These are phyloP conservation scores for Aphis craccivora DNA, from an alignment of 1,140 invertebrate species.

Conservation along the genomic window DNA sequence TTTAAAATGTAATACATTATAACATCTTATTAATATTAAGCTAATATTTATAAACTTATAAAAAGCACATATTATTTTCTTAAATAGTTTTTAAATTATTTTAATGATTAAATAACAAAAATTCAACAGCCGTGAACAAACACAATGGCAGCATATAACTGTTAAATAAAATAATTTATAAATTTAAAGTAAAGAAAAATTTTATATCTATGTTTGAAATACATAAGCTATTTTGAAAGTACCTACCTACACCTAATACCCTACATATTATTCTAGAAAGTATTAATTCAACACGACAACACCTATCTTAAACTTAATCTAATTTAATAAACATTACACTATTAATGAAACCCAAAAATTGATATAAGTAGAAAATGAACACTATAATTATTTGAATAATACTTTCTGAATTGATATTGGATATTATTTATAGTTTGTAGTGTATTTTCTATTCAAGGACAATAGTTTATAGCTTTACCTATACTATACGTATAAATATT, in stretches of 20 bases:
- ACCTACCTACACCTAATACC: background rate
- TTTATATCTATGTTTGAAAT: background rate
- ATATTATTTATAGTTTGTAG: background rate
- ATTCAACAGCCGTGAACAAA: background rate
- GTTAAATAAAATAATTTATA: background rate
- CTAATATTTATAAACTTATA: no score
- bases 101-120: background rate
- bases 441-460: conserved; percentile 3
- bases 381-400: background rate
- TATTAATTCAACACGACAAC: background rate
- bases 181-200: background rate
- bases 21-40: no score
- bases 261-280: background rate
- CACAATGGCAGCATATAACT: background rate
- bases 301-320: background rate
- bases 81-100: background rate
- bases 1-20: no score
- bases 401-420: background rate
- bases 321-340: background rate
- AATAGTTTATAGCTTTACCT: background rate
- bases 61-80: no score
- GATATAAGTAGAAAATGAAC: background rate
- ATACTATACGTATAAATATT: background rate
- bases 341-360: background rate
- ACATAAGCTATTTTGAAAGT: background rate